Evolutionary conservation across 2,888 invertebrate genomes (phyloP).

Genomic region (Ptilodon capucinus): DNA sequence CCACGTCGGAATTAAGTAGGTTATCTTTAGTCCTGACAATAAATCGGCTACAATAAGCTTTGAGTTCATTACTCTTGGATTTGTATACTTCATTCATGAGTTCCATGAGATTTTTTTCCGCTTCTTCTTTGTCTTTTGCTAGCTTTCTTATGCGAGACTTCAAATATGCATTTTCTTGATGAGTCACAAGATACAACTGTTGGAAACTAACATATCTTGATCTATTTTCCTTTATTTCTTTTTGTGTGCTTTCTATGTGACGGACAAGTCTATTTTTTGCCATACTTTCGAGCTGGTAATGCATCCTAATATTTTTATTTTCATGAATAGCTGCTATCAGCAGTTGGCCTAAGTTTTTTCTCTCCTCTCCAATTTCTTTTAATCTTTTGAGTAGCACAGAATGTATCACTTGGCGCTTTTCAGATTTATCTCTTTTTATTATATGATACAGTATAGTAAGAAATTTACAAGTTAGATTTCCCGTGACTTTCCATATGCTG

Average conservation of each 20-base stretch:
- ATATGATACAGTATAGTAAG: conserved; percentile 4
- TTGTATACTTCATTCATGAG: conserved; percentile 61
- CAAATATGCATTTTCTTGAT: conserved; percentile 66
- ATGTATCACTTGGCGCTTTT: conserved; percentile 33
- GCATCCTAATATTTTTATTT: conserved; percentile 61
- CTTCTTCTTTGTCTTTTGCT: conserved; percentile 53
- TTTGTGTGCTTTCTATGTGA: conserved; percentile 56
- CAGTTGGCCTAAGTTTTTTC: conserved; percentile 54
- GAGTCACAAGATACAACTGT: conserved; percentile 60
- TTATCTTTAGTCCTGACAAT: conserved; percentile 59
- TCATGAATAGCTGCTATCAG: conserved; percentile 59
- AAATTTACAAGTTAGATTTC: conserved; percentile 6
- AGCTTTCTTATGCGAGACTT: conserved; percentile 57
- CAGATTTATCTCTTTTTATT: conserved; percentile 11
- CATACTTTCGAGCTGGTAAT: conserved; percentile 55
- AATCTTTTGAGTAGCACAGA: conserved; percentile 53
- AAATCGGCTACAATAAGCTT: conserved; percentile 59
- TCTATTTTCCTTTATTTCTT: conserved; percentile 57
- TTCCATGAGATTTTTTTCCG: conserved; percentile 54
- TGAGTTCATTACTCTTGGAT: conserved; percentile 58
- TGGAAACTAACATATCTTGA: conserved; percentile 59
- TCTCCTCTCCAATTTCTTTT: conserved; percentile 54
- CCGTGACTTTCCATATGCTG: conserved; percentile 23
- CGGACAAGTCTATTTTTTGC: conserved; percentile 56
- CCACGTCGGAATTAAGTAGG: conserved; percentile 53